Base-by-base conservation (phyloP, 2,113 vertebrate genomes). In the Pseudolaguvia tuberculata region DNA sequence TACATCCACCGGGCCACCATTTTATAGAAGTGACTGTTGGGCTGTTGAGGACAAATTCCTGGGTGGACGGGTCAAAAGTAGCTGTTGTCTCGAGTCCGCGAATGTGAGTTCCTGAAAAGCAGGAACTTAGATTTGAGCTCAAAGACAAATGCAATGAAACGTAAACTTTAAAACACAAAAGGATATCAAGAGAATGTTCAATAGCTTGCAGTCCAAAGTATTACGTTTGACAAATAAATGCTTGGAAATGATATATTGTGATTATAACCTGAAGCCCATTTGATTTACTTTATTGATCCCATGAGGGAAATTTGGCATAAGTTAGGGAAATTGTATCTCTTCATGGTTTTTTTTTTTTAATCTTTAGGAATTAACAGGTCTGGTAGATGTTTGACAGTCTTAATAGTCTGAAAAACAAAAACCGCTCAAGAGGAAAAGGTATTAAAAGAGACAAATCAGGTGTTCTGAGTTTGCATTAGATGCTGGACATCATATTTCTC, bases 1-100 rank as follows among this genome's bases (percentile, higher is more conserved):
- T 89, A 99, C 97, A 89, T 85, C 95, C 97, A 69, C 97, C 97
- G 9, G 97, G 95, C 97, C 97, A 99, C 97, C 97, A 99, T 79
- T 99, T 99, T 82, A 98, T 98, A 75, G 97, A 98, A 77, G 93
- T 95, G 83, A 99, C 90, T 0, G 97, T 98, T 45, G 97, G 97
- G 79, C 94, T 96, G 86, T 99, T 95, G 70, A 99, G 81, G 56
- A 98, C 92, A 84, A 99, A 99, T 83, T 98, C 95, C 81, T 99
- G 94, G 0, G 95, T 96, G 53, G 92, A 82, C 7, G 96, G 92
- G 79, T 99, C 95, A 0, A 94, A 99, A 3, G 95, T 98, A 70
- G 96, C 94, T 11, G 96, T 99, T 45, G 97, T 99, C 89, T 99
- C 97, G 66, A 98, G 82, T 25, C 93, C 95, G 75, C 97, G 90